Evolutionary conservation across 2,888 invertebrate genomes (phyloP).

Genomic region (Ceramica pisi): DNA sequence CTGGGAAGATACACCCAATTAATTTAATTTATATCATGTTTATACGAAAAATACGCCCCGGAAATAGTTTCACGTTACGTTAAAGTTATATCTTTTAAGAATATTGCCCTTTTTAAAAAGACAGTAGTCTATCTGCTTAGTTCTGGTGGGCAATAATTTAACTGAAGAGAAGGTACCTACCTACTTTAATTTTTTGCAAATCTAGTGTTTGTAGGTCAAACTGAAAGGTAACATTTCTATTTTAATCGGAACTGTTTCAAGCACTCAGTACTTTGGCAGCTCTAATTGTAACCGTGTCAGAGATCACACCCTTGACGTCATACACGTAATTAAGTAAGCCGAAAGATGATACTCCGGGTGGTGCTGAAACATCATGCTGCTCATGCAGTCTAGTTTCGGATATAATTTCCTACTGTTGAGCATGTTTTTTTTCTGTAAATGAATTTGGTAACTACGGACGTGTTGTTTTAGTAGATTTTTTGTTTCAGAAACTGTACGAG

Average conservation of each 20-base stretch:
- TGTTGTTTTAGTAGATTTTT: neutral
- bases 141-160: neutral
- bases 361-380: neutral
- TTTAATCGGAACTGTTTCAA: constrained; percentile 1
- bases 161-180: neutral
- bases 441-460: neutral
- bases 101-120: constrained; percentile 24
- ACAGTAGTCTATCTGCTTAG: neutral
- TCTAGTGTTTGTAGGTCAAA: neutral
- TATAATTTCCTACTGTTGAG: neutral
- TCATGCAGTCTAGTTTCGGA: neutral
- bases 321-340: constrained; percentile 27
- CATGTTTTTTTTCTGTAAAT: neutral
- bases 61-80: constrained; percentile 53
- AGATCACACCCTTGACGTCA: constrained; percentile 25
- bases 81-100: constrained; percentile 30
- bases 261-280: neutral
- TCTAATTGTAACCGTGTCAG: constrained; percentile 9
- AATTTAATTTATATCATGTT: constrained; percentile 56
- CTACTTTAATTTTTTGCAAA: neutral
- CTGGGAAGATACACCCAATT: constrained; percentile 55
- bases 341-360: constrained; percentile 8
- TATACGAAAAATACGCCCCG: constrained; percentile 35
- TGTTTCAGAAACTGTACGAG: too few species aligned
- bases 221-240: neutral